Evolutionary conservation across 2,888 invertebrate genomes (phyloP), one percentile per base, ranked within the genome.

Genomic region (Brachylomia viminalis): DNA sequence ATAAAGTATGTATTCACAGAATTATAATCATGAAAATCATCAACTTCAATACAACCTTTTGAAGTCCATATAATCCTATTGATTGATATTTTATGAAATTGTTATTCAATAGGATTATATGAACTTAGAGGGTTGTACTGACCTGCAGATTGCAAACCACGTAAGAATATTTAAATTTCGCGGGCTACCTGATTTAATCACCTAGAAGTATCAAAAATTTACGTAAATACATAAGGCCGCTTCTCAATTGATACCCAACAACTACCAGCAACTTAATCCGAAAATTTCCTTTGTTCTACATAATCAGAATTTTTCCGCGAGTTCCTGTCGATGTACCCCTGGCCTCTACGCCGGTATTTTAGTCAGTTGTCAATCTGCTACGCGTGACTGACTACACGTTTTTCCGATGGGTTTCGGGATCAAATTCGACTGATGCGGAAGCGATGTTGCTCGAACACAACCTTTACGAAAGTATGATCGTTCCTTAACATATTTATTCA

Each of bases 341-440:
- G 79, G 84, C 79, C 73, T 42, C 62, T 83, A 82, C 80, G 76
- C 78, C 82, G 88, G 84, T 90, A 90, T 91, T 93, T 93, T 93
- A 90, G 91, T 90, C 93, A 93, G 92, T 94, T 94, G 94, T 94
- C 94, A 95, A 94, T 95, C 93, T 90, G 90, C 71, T 81, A 91
- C 93, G 95, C 94, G 91, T 93, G 94, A 93, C 91, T 93, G 92
- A 86, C 77, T 84, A 72, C 88, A 85, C 90, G 87, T 91, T 90
- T 87, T 89, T 88, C 84, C 83, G 71, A 85, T 79, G 87, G 81
- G 88, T 77, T 82, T 80, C 87, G 87, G 87, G 91, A 93, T 94
- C 91, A 90, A 93, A 94, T 94, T 93, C 90, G 82, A 87, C 86
- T 86, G 87, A 91, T 91, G 90, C 91, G 92, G 91, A 91, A 89